phyloP scores from a whole-genome alignment of 2,113 vertebrate species.

The Colinus virginianus region DNA sequence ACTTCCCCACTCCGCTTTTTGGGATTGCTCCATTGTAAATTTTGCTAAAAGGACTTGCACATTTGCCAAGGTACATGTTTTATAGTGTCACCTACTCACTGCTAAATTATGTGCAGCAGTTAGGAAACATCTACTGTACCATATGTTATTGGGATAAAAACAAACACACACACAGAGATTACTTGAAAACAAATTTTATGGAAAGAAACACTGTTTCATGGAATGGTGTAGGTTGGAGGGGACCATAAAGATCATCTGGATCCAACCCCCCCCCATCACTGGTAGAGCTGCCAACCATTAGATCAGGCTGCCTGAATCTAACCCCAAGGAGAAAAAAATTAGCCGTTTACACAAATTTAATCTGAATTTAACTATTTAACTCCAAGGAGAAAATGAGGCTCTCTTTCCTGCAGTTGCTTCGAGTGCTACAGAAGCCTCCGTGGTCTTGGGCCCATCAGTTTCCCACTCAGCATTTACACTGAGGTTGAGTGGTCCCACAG shows the following conservation, averaged over 20 bases:
- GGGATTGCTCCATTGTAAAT: neutral
- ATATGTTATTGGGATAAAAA: neutral
- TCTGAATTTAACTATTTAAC: too few relatives aligned
- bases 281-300: too few relatives aligned
- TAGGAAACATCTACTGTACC: neutral
- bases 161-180: neutral
- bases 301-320: too few relatives aligned
- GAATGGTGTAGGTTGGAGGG: too few relatives aligned
- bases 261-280: too few relatives aligned
- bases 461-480: fast-evolving
- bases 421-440: neutral
- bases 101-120: neutral
- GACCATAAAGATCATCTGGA: too few relatives aligned
- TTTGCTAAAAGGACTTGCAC: neutral
- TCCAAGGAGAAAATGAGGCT: neutral
- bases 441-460: fast-evolving
- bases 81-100: neutral
- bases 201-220: neutral
- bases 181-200: neutral
- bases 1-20: neutral
- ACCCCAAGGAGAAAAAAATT: too few relatives aligned
- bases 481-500: neutral
- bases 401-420: fast-evolving
- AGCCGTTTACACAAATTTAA: too few relatives aligned
- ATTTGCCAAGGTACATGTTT: neutral